A percentile compares a stretch with the other conserved stretches of the same genome.
These are phyloP conservation scores for Trachythela sp. DNA, from an alignment of 64 coral and sea anemone genomes.

Conservation along the genomic window DNA sequence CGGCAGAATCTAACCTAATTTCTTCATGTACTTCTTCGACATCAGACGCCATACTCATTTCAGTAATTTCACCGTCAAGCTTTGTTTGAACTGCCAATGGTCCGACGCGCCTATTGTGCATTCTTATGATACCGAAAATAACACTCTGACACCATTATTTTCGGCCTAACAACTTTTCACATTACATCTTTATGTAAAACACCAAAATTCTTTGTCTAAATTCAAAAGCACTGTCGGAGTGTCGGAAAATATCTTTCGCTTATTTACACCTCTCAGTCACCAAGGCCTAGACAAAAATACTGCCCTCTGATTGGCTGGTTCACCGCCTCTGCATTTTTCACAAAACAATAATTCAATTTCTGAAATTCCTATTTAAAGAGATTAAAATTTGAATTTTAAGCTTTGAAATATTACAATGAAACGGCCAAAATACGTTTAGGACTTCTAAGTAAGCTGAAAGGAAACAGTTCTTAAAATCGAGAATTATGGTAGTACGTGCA, in stretches of 20 bases:
- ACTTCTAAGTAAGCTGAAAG: background rate
- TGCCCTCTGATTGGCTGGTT: background rate
- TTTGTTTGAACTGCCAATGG: background rate
- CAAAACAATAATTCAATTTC: background rate
- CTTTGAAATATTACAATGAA: background rate
- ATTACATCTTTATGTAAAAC: background rate
- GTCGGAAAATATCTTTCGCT: too few relatives aligned
- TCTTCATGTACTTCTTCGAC: background rate
- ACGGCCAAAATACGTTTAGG: background rate
- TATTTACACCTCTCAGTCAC: background rate
- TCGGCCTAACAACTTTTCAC: background rate
- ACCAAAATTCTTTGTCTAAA: background rate
- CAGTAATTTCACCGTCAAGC: background rate
- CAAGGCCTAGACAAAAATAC: background rate
- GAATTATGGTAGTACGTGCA: too few relatives aligned
- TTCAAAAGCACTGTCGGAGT: background rate
- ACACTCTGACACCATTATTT: background rate
- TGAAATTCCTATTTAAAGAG: background rate
- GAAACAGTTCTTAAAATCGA: background rate
- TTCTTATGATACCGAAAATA: background rate
- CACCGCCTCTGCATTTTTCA: background rate
- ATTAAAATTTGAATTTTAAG: background rate
- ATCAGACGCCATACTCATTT: background rate
- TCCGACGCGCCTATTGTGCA: background rate
- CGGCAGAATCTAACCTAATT: background rate